Conservation (phyloP, 92 coral and sea anemone species). For the Galaxea fascicularis region DNA sequence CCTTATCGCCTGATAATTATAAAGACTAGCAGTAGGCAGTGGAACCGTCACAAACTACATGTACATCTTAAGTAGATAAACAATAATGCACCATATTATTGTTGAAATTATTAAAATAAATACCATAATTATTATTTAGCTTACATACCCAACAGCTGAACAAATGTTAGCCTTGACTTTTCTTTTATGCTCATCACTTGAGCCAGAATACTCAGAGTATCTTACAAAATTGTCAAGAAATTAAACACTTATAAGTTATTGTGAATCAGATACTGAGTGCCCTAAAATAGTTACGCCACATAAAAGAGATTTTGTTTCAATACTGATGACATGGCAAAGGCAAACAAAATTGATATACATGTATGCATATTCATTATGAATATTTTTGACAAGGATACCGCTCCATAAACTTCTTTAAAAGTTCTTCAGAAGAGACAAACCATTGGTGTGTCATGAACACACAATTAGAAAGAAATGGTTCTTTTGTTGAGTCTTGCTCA, state of each 20-base stretch:
- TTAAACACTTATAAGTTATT: neutral
- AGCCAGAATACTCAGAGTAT: slow-evolving; percentile 16
- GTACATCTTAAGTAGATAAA: no score
- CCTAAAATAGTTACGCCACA: no score
- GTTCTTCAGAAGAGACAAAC: slow-evolving; percentile 89
- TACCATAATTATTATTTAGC: no score
- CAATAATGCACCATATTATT: no score
- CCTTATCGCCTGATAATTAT: no score
- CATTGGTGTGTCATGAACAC: slow-evolving; percentile 91
- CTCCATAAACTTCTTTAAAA: slow-evolving; percentile 78
- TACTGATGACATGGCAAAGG: no score
- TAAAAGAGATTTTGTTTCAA: no score
- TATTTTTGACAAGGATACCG: slow-evolving; percentile 76
- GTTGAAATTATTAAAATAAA: no score
- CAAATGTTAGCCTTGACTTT: slow-evolving; percentile 33
- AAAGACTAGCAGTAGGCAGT: no score
- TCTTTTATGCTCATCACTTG: slow-evolving; percentile 8
- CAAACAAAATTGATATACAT: no score
- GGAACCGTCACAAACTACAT: no score
- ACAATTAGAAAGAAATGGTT: slow-evolving; percentile 83
- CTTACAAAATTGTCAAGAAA: neutral
- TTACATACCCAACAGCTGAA: slow-evolving; percentile 42
- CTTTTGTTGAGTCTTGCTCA: slow-evolving; percentile 63
- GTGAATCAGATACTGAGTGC: no score
- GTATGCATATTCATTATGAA: neutral